Evolutionary conservation across 2,797 vertebrate genomes (phyloP).

Genomic region (Anisognathus igniventris): DNA sequence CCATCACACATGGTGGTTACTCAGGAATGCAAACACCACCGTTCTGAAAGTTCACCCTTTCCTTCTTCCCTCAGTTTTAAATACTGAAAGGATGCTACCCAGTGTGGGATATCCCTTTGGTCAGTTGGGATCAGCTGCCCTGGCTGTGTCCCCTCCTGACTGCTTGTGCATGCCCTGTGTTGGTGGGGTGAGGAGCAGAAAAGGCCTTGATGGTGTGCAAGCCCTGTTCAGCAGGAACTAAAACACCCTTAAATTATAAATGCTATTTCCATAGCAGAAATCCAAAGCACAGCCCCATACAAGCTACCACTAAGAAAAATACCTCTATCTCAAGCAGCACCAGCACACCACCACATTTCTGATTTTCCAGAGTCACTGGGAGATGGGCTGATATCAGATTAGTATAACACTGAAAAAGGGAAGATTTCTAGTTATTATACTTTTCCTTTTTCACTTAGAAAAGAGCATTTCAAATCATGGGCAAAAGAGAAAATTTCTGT

Average conservation of each 20-base stretch:
- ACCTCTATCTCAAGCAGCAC: neutral
- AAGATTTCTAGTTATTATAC: neutral
- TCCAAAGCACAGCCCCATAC: neutral
- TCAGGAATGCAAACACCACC: accelerated
- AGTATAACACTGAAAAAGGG: neutral
- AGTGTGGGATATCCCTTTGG: neutral
- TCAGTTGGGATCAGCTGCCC: neutral
- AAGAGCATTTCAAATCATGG: neutral
- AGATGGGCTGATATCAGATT: neutral
- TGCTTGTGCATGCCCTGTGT: too few species aligned
- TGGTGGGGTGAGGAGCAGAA: neutral
- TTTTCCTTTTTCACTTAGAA: neutral
- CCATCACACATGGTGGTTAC: accelerated
- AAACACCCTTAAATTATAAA: accelerated
- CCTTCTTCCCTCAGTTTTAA: neutral
- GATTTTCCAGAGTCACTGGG: neutral
- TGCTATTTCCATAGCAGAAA: neutral
- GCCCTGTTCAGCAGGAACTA: neutral
- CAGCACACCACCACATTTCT: neutral
- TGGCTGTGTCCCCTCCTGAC: neutral
- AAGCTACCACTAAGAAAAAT: neutral
- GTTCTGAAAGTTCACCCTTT: neutral
- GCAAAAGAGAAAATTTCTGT: neutral
- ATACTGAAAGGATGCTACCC: accelerated
- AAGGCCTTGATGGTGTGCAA: neutral